Evolutionary conservation across 53 echinoderm and acorn worm species (phyloP).

Genomic region (Henricia sp.): DNA sequence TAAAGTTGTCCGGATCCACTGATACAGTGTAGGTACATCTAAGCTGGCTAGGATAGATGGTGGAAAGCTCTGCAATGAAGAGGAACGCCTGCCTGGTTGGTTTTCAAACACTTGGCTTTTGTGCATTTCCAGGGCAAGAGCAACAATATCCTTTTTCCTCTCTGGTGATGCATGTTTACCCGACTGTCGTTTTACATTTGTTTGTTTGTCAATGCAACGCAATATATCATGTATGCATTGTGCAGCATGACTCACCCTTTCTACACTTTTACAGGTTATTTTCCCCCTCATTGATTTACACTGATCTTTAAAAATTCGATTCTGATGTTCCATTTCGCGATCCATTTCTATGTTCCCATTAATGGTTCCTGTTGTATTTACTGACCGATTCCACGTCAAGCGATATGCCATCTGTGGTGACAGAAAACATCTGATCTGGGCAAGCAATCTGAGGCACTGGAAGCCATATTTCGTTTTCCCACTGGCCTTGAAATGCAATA

Average conservation of each 20-base stretch:
- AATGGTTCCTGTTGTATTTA: conserved; percentile 54
- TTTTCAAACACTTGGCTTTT: background rate
- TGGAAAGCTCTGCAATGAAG: background rate
- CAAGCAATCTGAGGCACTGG: conserved; percentile 64
- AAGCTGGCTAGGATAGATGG: background rate
- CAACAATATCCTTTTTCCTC: conserved; percentile 36
- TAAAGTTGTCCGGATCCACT: background rate
- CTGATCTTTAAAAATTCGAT: conserved; percentile 62
- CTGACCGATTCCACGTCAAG: conserved; percentile 68
- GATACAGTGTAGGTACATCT: background rate
- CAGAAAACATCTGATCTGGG: conserved; percentile 64
- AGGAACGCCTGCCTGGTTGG: background rate
- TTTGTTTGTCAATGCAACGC: conserved; percentile 11
- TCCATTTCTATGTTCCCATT: conserved; percentile 65
- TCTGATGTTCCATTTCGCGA: conserved; percentile 62
- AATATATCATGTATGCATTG: conserved; percentile 43
- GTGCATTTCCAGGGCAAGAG: conserved; percentile 59
- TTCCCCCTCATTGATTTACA: conserved; percentile 62
- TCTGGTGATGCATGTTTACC: conserved; percentile 36
- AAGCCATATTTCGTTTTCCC: conserved; percentile 53
- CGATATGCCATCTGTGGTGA: conserved; percentile 62
- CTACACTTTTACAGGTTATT: conserved; percentile 51
- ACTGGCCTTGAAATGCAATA: conserved; percentile 67
- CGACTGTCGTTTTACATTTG: background rate
- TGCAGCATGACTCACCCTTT: conserved; percentile 61